Evolutionary conservation across 2,113 vertebrate species (phyloP).

Genomic region (Bos javanicus): DNA sequence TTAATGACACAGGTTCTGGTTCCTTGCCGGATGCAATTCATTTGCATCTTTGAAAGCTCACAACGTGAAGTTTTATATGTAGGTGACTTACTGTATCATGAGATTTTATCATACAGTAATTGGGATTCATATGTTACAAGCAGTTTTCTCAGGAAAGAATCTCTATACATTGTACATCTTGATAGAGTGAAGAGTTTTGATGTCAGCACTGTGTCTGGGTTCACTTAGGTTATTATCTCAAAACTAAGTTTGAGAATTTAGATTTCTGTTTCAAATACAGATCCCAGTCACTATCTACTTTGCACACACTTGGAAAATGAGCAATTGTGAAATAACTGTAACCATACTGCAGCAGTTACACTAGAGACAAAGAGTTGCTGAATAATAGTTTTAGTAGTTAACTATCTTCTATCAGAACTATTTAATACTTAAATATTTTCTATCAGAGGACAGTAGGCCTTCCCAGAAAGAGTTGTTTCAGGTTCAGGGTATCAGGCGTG

Average conservation of each 20-base stretch:
- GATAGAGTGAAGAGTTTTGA: not conserved
- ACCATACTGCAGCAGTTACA: not conserved
- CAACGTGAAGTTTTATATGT: not conserved
- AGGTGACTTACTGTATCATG: not conserved
- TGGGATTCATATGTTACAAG: not conserved
- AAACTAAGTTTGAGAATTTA: not conserved
- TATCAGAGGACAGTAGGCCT: not conserved
- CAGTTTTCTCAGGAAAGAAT: not conserved
- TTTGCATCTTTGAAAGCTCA: not conserved
- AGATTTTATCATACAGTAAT: not conserved
- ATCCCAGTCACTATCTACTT: not conserved
- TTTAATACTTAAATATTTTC: not conserved
- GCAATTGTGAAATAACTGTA: not conserved
- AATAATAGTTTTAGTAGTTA: not conserved
- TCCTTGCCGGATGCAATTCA: not conserved
- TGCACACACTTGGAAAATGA: not conserved
- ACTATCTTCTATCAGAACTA: not conserved
- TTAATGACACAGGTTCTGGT: not conserved
- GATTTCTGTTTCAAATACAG: not conserved
- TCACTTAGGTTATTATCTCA: not conserved
- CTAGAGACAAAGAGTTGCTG: not conserved
- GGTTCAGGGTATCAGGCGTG: not conserved
- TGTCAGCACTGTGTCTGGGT: not conserved
- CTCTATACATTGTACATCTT: not conserved
- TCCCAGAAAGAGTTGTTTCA: conserved; percentile 22